These are phyloP conservation scores for Conger conger DNA, from an alignment of 2,113 vertebrate species.

Conservation along the genomic window DNA sequence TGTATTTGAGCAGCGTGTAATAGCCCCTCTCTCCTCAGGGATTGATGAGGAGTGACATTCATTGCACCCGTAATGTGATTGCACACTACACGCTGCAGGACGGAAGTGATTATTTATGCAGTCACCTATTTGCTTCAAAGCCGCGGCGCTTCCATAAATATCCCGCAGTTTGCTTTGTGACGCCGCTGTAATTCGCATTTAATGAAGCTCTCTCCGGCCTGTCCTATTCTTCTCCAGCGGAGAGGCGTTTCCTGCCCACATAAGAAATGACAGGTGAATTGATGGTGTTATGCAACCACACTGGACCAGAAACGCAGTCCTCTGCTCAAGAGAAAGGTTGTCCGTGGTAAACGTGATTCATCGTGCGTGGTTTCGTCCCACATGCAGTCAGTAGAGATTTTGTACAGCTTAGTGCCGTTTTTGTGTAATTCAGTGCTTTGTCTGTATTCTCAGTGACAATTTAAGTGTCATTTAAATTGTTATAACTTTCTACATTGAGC, in stretches of 20 bases:
- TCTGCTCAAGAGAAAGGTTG: not conserved
- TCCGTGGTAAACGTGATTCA: constrained; percentile 15
- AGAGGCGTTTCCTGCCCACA: constrained; percentile 19
- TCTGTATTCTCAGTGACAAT: not conserved
- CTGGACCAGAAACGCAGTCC: constrained; percentile 20
- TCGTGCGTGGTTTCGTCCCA: not conserved
- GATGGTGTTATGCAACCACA: constrained; percentile 37
- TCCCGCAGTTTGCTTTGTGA: constrained; percentile 34
- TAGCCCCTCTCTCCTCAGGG: constrained; percentile 25
- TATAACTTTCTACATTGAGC: not conserved
- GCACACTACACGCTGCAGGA: not conserved
- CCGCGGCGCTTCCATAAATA: constrained; percentile 27
- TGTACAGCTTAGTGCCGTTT: not conserved
- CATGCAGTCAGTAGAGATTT: not conserved
- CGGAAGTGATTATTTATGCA: constrained; percentile 38
- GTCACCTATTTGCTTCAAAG: constrained; percentile 41
- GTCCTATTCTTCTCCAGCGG: constrained; percentile 18
- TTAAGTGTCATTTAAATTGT: not conserved
- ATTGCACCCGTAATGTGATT: not conserved
- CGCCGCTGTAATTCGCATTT: constrained; percentile 47
- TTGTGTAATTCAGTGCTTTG: not conserved
- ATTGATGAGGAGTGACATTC: constrained; percentile 19
- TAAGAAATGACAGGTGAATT: constrained; percentile 41
- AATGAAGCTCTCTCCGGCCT: constrained; percentile 42
- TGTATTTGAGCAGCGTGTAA: constrained; percentile 30